Conservation (phyloP, 2,797 vertebrate genomes). For the Naso thynnoides region DNA sequence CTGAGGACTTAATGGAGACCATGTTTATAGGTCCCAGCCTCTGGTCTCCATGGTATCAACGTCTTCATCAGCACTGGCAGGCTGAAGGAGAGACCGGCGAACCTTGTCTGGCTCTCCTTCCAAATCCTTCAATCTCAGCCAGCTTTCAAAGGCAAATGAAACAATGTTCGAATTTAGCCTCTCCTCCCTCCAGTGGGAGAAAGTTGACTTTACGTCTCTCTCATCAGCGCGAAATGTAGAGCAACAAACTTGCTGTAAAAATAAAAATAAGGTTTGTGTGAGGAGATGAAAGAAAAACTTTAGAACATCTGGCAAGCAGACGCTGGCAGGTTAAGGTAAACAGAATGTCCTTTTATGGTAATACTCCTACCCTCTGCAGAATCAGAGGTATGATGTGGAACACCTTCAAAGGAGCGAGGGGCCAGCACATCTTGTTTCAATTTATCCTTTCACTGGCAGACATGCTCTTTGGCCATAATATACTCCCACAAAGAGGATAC, state of each 20-base stretch:
- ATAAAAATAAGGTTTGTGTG: constrained; percentile 73
- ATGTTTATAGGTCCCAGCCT: constrained; percentile 70
- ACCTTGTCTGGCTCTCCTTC: constrained; percentile 45
- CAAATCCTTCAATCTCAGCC: constrained; percentile 71
- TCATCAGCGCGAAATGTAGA: constrained; percentile 64
- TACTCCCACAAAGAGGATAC: constrained; percentile 76
- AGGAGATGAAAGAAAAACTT: constrained; percentile 82
- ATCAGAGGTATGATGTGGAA: constrained; percentile 85
- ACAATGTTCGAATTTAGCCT: constrained; percentile 78
- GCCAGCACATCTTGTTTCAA: constrained; percentile 86
- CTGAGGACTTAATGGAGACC: constrained; percentile 72
- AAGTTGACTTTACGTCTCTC: constrained; percentile 73
- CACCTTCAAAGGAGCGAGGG: constrained; percentile 84
- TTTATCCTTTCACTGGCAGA: constrained; percentile 81
- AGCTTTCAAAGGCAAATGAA: constrained; percentile 76
- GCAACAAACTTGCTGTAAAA: constrained; percentile 72
- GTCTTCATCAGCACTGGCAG: constrained; percentile 57
- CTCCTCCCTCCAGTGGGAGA: constrained; percentile 58
- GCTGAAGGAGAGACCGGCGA: constrained; percentile 44
- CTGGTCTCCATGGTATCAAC: constrained; percentile 56
- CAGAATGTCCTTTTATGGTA: constrained; percentile 85
- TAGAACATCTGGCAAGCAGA: constrained; percentile 87
- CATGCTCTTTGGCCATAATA: constrained; percentile 77
- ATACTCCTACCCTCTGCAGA: constrained; percentile 77
- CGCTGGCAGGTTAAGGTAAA: constrained; percentile 87